Conservation (phyloP, 2,888 invertebrate genomes). For the Cybosia mesomella region DNA sequence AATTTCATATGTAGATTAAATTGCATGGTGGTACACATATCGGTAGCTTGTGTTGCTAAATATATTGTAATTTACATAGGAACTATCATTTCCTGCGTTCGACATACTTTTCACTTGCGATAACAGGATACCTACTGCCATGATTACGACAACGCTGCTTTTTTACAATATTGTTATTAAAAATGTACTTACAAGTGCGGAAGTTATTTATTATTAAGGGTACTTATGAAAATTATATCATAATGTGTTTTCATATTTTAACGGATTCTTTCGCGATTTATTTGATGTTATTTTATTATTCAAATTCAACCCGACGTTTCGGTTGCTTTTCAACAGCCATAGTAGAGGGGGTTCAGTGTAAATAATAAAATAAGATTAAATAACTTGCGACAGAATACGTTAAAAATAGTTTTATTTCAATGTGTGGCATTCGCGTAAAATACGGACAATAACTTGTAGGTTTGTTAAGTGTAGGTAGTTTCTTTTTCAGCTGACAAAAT, state of each 20-base stretch:
- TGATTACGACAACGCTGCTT: slow-evolving; percentile 32
- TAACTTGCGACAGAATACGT: too few relatives aligned
- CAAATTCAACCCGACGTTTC: too few relatives aligned
- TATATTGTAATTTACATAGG: slow-evolving; percentile 67
- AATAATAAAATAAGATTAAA: too few relatives aligned
- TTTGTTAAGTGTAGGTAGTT: not conserved
- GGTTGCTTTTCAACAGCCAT: too few relatives aligned
- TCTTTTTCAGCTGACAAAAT: not conserved
- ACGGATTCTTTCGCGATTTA: not conserved
- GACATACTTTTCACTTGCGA: slow-evolving; percentile 74
- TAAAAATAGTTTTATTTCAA: too few relatives aligned
- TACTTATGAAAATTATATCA: not conserved
- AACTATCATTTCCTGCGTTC: slow-evolving; percentile 77
- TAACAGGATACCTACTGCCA: slow-evolving; percentile 49
- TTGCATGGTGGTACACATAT: slow-evolving; percentile 36
- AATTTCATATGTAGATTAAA: slow-evolving; percentile 49
- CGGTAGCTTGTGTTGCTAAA: slow-evolving; percentile 49
- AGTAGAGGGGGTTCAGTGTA: too few relatives aligned
- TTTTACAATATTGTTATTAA: slow-evolving; percentile 10
- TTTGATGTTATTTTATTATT: too few relatives aligned
- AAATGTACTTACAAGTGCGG: too few relatives aligned
- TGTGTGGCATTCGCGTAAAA: too few relatives aligned
- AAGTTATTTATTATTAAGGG: too few relatives aligned
- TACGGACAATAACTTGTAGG: not conserved
- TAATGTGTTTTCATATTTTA: too few relatives aligned